Percentiles rank a stretch among this genome's conserved stretches.
Conservation (phyloP, 2,888 invertebrate genomes). For the Lordiphosa andalusiaca region DNA sequence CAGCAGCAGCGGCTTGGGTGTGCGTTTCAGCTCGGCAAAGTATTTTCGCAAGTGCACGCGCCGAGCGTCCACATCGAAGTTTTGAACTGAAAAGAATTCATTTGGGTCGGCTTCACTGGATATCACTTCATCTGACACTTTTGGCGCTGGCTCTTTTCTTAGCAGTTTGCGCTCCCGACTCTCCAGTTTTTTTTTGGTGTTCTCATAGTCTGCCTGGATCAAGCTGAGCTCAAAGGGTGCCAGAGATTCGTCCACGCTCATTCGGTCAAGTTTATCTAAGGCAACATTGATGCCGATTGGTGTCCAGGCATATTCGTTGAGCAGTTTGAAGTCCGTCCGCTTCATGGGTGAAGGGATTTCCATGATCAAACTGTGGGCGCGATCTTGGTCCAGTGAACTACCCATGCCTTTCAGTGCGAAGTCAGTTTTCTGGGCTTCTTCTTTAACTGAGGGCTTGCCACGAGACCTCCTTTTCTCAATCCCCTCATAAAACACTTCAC, state of each 20-base stretch:
- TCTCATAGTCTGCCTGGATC: not conserved
- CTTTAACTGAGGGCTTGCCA: not conserved
- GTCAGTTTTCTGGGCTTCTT: not conserved
- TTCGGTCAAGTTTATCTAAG: conserved; percentile 4
- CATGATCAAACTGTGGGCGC: not conserved
- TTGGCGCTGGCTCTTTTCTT: not conserved
- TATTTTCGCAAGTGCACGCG: not conserved
- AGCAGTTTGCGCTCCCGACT: not conserved
- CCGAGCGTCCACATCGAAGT: not conserved
- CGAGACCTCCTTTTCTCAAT: not conserved
- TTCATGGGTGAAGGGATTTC: not conserved
- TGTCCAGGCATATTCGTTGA: not conserved
- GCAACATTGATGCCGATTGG: not conserved
- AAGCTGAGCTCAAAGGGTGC: conserved; percentile 1
- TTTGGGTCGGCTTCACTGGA: not conserved
- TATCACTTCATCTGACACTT: too few relatives aligned
- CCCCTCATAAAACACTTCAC: too few relatives aligned
- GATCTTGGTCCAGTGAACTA: not conserved
- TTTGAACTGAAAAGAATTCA: too few relatives aligned
- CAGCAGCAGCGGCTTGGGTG: conserved; percentile 4
- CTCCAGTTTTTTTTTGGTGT: not conserved
- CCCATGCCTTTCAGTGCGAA: not conserved
- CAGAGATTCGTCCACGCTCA: not conserved
- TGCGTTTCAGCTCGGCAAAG: not conserved
- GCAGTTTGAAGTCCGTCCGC: not conserved